These are phyloP conservation scores for Melanostigma gelatinosum DNA, from an alignment of 2,113 vertebrate genomes.

Conservation along the genomic window DNA sequence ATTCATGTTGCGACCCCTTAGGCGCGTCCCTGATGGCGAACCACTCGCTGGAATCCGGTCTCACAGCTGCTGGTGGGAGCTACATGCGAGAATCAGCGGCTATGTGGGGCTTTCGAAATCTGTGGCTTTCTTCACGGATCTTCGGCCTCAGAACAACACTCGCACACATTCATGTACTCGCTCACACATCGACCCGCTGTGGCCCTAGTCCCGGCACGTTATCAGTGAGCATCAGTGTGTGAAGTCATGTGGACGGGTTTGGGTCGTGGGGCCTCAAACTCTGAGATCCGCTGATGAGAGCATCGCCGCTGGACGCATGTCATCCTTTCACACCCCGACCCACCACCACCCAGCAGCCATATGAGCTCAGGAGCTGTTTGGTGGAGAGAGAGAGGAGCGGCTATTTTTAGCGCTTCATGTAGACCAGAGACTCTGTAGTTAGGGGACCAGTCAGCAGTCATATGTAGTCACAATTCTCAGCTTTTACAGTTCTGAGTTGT, in stretches of 20 bases:
- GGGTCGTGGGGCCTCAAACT: constrained; percentile 63
- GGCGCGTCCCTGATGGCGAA: neutral
- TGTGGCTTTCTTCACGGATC: constrained; percentile 27
- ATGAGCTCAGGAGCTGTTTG: constrained; percentile 37
- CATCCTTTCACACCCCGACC: constrained; percentile 58
- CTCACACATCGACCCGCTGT: constrained; percentile 36
- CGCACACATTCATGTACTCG: constrained; percentile 19
- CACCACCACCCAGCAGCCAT: constrained; percentile 53
- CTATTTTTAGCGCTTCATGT: constrained; percentile 55
- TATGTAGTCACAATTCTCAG: constrained; percentile 24
- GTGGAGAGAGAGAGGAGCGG: constrained; percentile 22
- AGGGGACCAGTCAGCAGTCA: constrained; percentile 40
- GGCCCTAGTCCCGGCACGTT: constrained; percentile 68
- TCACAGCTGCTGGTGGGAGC: constrained; percentile 1
- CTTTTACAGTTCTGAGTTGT: neutral
- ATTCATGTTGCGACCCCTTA: neutral
- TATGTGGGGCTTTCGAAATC: constrained; percentile 27
- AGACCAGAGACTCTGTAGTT: constrained; percentile 36
- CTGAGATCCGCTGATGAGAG: constrained; percentile 61
- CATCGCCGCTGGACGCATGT: constrained; percentile 65
- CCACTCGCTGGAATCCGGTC: no score
- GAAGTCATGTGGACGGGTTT: constrained; percentile 82
- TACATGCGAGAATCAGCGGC: constrained; percentile 7
- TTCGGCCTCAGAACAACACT: constrained; percentile 20
- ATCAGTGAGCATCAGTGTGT: constrained; percentile 74